These are phyloP conservation scores for Crioceris asparagi DNA, from an alignment of 2,888 invertebrate genomes.

Conservation along the genomic window DNA sequence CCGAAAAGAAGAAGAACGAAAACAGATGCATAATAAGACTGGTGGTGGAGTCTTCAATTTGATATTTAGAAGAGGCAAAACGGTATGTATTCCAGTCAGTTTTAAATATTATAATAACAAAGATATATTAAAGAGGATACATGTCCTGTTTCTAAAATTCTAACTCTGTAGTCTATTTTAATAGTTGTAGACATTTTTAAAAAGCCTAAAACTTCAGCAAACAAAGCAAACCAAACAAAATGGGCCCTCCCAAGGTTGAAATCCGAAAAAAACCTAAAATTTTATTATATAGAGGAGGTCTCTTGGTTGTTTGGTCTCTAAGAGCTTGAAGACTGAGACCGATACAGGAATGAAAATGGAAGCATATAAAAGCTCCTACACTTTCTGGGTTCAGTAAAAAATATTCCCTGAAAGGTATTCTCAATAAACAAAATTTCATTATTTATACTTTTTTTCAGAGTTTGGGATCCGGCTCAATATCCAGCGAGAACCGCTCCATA, in stretches of 20 bases:
- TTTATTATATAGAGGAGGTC: no score
- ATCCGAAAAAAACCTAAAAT: no score
- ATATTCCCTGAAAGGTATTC: no score
- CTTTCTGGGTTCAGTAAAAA: no score
- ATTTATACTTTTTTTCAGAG: constrained; percentile 25
- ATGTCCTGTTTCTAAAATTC: not conserved
- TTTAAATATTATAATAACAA: not conserved
- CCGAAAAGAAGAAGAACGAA: constrained; percentile 46
- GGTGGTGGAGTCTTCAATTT: constrained; percentile 43
- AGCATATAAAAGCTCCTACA: no score
- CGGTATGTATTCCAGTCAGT: constrained; percentile 26
- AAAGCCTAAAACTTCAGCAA: no score
- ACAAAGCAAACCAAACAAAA: no score
- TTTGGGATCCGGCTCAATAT: constrained; percentile 35
- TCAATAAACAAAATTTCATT: no score
- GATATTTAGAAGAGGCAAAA: constrained; percentile 40
- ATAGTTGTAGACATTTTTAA: not conserved
- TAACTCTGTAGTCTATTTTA: not conserved
- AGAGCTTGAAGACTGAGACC: no score
- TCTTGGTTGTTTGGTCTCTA: no score
- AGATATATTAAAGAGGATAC: not conserved
- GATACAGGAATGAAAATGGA: no score
- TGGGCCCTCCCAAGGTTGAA: no score
- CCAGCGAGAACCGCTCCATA: constrained; percentile 38
- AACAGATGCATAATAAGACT: constrained; percentile 41